Percentiles rank a stretch among this genome's conserved stretches.
These are phyloP conservation scores for Drosophila lacicola DNA, from an alignment of 2,888 invertebrate species.

Conservation along the genomic window DNA sequence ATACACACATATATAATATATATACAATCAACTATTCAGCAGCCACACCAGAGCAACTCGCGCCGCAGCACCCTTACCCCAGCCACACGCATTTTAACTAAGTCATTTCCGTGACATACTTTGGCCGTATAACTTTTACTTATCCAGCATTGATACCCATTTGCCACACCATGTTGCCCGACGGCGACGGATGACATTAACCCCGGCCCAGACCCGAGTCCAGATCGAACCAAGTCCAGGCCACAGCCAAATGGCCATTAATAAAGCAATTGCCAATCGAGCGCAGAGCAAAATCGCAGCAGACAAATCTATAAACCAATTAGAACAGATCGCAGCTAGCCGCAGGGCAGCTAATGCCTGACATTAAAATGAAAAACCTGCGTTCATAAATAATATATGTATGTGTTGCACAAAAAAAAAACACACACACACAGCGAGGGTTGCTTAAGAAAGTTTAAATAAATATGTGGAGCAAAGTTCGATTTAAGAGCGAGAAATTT, in stretches of 20 bases:
- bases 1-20: background rate
- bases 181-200: conserved; percentile 78
- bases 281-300: conserved; percentile 45
- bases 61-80: background rate
- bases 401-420: conserved; percentile 13
- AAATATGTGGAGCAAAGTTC: background rate
- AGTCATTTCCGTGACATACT: conserved; percentile 80
- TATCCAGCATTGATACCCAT: conserved; percentile 18
- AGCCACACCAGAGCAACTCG: conserved; percentile 33
- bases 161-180: conserved; percentile 42
- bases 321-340: conserved; percentile 65
- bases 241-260: conserved; percentile 49
- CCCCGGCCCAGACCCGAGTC: conserved; percentile 44
- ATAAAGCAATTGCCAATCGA: conserved; percentile 63
- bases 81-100: conserved; percentile 71
- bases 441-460: conserved; percentile 1
- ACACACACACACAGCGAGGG: conserved; percentile 31
- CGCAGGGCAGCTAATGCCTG: conserved; percentile 58
- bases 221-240: conserved; percentile 10
- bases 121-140: conserved; percentile 71
- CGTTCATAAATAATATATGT: conserved; percentile 48
- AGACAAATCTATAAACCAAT: conserved; percentile 74
- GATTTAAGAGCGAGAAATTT: background rate
- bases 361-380: conserved; percentile 66
- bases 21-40: conserved; percentile 46